phyloP scores from a whole-genome alignment of 2,888 invertebrate species.

The Eudemis profundana region DNA sequence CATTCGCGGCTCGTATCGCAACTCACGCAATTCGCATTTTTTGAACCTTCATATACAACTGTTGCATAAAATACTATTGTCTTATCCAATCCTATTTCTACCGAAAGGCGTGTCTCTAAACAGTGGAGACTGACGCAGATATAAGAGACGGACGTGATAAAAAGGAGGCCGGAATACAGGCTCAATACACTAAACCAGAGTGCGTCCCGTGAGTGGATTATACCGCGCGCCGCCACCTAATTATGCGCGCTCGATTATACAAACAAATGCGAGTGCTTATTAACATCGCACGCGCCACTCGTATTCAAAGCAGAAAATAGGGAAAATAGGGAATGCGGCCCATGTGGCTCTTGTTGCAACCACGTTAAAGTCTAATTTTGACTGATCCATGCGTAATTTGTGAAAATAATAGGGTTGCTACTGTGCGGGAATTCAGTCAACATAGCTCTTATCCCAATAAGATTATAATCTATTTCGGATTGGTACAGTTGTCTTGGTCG shows the following conservation, averaged over 20 bases:
- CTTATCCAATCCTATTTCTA: no score
- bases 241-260: conserved; percentile 25
- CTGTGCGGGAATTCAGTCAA: neutral
- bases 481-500: no score
- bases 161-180: neutral
- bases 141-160: no score
- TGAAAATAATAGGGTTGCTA: neutral
- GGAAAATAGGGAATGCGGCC: neutral
- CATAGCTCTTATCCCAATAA: neutral
- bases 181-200: neutral
- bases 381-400: neutral
- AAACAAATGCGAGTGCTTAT: conserved; percentile 36
- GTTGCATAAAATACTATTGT: no score
- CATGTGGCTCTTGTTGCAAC: neutral
- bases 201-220: neutral
- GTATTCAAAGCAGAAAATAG: conserved; percentile 22
- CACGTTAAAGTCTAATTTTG: neutral
- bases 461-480: neutral
- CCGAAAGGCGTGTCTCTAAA: no score
- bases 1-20: no score
- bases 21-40: no score
- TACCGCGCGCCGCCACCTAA: conserved; percentile 28
- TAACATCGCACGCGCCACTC: conserved; percentile 19
- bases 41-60: no score
- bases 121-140: no score